A percentile compares a stretch with the other conserved stretches of the same genome.
Conservation (phyloP, 2,888 invertebrate genomes). For the Xestia xanthographa region DNA sequence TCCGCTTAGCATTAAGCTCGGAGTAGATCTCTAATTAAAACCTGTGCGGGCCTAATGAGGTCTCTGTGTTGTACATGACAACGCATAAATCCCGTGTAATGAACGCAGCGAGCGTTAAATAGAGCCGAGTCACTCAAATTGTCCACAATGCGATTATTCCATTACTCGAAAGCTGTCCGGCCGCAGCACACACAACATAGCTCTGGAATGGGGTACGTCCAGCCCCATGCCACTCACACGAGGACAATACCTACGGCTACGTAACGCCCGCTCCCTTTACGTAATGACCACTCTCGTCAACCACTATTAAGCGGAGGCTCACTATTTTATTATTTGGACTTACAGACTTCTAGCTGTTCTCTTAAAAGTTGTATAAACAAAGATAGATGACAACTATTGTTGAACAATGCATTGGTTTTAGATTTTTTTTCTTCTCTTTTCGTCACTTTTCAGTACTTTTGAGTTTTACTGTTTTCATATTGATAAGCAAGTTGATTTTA, state of each 20-base stretch:
- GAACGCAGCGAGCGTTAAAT: constrained; percentile 87
- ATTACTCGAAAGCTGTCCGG: constrained; percentile 81
- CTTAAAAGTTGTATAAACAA: constrained; percentile 38
- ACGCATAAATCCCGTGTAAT: constrained; percentile 88
- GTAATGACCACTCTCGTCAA: constrained; percentile 59
- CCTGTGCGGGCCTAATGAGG: constrained; percentile 85
- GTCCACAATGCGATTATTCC: constrained; percentile 89
- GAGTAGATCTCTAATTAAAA: constrained; percentile 86
- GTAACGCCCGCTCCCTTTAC: constrained; percentile 44
- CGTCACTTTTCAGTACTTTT: constrained; percentile 1
- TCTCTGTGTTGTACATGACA: constrained; percentile 84
- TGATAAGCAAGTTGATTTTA: neutral
- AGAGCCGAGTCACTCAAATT: constrained; percentile 87
- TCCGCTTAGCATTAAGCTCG: constrained; percentile 71
- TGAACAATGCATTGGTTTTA: constrained; percentile 10
- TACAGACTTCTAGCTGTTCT: constrained; percentile 20
- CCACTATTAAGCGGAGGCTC: constrained; percentile 40
- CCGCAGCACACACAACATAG: constrained; percentile 71
- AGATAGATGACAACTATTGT: constrained; percentile 22
- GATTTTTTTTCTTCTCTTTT: constrained; percentile 7
- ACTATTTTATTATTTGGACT: constrained; percentile 50
- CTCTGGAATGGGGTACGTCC: constrained; percentile 69
- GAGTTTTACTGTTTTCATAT: neutral
- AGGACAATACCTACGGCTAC: constrained; percentile 41
- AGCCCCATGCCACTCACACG: constrained; percentile 55